Conservation (phyloP, 1,140 invertebrate species). For the Episyrphus balteatus region DNA sequence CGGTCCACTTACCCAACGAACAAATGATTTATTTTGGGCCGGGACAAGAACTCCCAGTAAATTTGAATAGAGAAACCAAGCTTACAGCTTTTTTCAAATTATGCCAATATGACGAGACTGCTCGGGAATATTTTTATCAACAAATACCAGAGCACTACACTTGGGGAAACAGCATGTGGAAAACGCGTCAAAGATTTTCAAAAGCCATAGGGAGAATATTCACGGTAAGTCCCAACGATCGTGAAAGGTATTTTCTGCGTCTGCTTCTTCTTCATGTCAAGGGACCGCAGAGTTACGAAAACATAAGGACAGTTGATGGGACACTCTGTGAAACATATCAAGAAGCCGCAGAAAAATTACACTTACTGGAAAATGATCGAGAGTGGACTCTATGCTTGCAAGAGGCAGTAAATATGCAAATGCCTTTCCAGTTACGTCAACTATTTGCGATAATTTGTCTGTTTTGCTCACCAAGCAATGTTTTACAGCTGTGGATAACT, state of each 20-base stretch:
- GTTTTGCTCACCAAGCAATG: not conserved
- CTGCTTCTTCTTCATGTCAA: not conserved
- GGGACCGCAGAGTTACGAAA: not conserved
- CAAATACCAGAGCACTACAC: not conserved
- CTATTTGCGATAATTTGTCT: not conserved
- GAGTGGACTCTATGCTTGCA: too few species aligned
- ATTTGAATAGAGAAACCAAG: not conserved
- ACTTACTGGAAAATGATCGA: too few species aligned
- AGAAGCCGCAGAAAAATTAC: not conserved
- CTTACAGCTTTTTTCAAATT: not conserved
- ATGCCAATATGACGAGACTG: not conserved
- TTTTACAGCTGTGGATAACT: too few species aligned
- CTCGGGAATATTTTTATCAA: too few species aligned
- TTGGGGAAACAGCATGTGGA: not conserved
- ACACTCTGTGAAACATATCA: not conserved
- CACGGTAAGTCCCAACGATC: not conserved
- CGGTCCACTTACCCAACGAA: not conserved
- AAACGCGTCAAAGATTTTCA: not conserved
- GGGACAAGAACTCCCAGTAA: not conserved
- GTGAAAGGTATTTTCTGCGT: not conserved
- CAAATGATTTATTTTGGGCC: not conserved
- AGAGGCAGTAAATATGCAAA: not conserved
- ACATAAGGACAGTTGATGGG: not conserved
- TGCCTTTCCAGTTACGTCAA: not conserved
- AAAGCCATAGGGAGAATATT: not conserved